phyloP scores from a whole-genome alignment of 2,113 vertebrate species.

The Cyanoramphus novaezelandiae region DNA sequence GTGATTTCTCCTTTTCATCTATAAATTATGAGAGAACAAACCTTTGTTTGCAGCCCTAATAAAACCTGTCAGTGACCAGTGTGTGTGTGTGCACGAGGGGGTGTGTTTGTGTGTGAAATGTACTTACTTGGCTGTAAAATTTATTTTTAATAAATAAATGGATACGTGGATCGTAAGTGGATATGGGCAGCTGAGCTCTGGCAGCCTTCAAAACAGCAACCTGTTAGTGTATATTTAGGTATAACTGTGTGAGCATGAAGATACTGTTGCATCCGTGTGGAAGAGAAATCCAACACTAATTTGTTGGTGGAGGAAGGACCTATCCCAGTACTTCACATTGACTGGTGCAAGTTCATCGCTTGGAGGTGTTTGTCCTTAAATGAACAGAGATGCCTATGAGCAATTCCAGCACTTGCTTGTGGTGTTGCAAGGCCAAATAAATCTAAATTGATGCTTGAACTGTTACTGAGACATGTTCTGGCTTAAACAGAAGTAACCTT shows the following conservation, averaged over 20 bases:
- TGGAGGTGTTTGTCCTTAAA: background rate
- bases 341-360: background rate
- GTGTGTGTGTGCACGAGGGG: background rate
- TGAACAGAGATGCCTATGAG: background rate
- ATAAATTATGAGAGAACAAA: background rate
- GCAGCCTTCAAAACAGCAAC: background rate
- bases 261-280: constrained; percentile 35
- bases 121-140: background rate
- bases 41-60: background rate
- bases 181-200: constrained; percentile 40
- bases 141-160: background rate
- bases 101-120: background rate
- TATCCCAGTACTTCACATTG: background rate
- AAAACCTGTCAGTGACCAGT: background rate
- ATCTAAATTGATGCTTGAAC: background rate
- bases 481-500: background rate
- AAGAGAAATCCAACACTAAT: background rate
- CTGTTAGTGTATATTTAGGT: constrained; percentile 30
- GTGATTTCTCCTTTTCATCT: background rate
- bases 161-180: background rate
- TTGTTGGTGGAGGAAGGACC: background rate
- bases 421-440: background rate
- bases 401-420: background rate
- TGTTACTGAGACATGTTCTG: background rate
- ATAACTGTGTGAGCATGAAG: background rate